Conservation (phyloP, 2,797 vertebrate species). For the Enteromius radiatus region DNA sequence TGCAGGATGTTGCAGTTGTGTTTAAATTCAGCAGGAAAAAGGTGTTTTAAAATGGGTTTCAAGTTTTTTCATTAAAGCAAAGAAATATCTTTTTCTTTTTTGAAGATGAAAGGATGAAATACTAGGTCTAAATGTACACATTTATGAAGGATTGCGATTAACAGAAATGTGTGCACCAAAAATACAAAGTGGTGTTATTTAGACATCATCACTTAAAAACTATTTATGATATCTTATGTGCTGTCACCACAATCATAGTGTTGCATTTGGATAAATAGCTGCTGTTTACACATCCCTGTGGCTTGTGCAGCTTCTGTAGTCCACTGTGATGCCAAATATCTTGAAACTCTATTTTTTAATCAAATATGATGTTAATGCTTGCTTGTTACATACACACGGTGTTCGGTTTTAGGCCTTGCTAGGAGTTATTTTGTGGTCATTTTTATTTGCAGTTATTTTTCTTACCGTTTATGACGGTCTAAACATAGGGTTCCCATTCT, state of each 20-base stretch:
- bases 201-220: background rate
- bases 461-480: background rate
- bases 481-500: background rate
- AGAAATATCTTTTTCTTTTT: background rate
- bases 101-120: background rate
- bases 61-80: background rate
- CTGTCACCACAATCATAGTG: background rate
- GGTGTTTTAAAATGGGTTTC: background rate
- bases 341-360: background rate
- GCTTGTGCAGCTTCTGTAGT: background rate
- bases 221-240: background rate
- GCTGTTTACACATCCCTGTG: background rate
- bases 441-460: conserved; percentile 4
- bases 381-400: background rate
- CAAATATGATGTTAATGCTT: background rate
- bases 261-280: background rate
- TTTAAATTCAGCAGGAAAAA: background rate
- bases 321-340: conserved; percentile 5
- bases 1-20: conserved; percentile 12
- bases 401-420: background rate
- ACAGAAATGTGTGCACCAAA: background rate
- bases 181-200: background rate
- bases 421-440: background rate
- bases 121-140: background rate
- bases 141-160: background rate